phyloP scores from a whole-genome alignment of 2,113 vertebrate species.

The Sander vitreus region DNA sequence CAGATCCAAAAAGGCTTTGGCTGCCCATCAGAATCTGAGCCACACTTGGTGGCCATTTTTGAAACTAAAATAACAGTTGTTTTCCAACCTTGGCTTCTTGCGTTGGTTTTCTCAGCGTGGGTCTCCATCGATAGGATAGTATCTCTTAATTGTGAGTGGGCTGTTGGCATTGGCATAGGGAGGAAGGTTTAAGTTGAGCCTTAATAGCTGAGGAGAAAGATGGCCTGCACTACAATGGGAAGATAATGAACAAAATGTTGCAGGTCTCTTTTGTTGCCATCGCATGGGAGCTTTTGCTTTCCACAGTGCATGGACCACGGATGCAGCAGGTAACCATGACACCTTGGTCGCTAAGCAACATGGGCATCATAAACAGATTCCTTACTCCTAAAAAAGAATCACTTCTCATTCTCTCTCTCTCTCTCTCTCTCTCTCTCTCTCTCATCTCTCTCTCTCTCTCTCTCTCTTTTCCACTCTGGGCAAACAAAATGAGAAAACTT shows the following conservation, averaged over 20 bases:
- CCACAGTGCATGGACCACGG: slow-evolving; percentile 29
- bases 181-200: slow-evolving; percentile 9
- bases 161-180: slow-evolving; percentile 1
- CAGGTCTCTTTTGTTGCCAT: slow-evolving; percentile 29
- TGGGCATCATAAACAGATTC: slow-evolving; percentile 63
- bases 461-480: not conserved
- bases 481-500: not conserved
- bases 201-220: slow-evolving; percentile 43
- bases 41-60: slow-evolving; percentile 55
- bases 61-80: slow-evolving; percentile 62
- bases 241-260: slow-evolving; percentile 51
- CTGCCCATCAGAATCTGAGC: slow-evolving; percentile 50
- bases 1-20: slow-evolving; percentile 66
- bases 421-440: not conserved
- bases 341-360: slow-evolving; percentile 66
- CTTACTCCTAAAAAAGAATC: slow-evolving; percentile 43
- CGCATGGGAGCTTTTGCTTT: slow-evolving; percentile 32
- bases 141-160: slow-evolving; percentile 44
- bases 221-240: not conserved
- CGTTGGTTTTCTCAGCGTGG: slow-evolving; percentile 23
- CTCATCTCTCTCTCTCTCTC: not conserved
- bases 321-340: slow-evolving; percentile 72
- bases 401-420: not conserved
- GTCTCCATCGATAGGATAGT: slow-evolving; percentile 24
- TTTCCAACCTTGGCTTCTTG: slow-evolving; percentile 42